Evolutionary conservation across 2,797 vertebrate species (phyloP).

Genomic region (Pseudochirops cupreus): DNA sequence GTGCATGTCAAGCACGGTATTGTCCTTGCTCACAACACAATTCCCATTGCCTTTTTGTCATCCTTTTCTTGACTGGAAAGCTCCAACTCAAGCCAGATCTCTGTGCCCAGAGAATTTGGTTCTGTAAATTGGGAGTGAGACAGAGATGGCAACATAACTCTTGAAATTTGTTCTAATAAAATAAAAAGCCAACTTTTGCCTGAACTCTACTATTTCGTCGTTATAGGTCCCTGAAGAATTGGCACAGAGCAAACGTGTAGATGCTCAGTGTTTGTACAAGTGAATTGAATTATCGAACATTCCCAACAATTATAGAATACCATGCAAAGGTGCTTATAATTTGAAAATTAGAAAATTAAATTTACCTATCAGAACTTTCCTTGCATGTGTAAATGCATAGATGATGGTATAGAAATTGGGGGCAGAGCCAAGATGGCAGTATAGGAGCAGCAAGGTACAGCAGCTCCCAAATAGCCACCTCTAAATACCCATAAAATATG

Average conservation of each 20-base stretch:
- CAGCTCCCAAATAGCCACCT: too few species aligned
- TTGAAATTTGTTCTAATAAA: slow-evolving; percentile 13
- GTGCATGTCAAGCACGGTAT: not conserved
- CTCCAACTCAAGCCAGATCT: not conserved
- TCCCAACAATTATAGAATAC: not conserved
- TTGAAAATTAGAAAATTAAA: not conserved
- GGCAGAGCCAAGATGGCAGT: too few species aligned
- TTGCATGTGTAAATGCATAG: not conserved
- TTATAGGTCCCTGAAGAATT: not conserved
- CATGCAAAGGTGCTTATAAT: not conserved
- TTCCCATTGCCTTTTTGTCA: not conserved
- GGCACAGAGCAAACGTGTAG: not conserved
- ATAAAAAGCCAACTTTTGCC: not conserved
- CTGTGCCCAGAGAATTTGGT: not conserved
- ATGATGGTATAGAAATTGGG: slow-evolving; percentile 37
- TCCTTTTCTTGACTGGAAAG: not conserved
- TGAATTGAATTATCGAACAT: not conserved
- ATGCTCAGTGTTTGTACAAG: not conserved
- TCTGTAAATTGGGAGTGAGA: not conserved
- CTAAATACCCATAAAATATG: too few species aligned
- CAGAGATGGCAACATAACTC: not conserved
- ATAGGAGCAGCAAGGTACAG: too few species aligned
- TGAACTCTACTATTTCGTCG: not conserved
- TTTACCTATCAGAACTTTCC: not conserved
- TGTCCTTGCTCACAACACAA: not conserved